A percentile compares a stretch with the other conserved stretches of the same genome.
Conservation (phyloP, 1,140 invertebrate species). For the Anastrepha ludens region DNA sequence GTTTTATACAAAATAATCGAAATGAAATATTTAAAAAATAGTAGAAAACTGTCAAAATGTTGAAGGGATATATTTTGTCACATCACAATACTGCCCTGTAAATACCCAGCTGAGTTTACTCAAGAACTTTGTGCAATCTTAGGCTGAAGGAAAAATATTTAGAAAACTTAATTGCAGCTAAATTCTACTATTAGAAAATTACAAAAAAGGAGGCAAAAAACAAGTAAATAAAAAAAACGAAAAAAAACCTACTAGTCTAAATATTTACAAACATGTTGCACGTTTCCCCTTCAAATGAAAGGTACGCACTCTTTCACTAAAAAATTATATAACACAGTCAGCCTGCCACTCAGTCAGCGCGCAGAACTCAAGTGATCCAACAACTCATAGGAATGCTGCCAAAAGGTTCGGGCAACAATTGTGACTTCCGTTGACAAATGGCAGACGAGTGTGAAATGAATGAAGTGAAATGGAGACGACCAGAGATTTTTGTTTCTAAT, state of each 20-base stretch:
- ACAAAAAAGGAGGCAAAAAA: too few species aligned
- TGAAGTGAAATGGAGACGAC: slow-evolving; percentile 9
- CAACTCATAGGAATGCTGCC: not conserved
- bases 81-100: too few species aligned
- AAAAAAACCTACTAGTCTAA: not conserved
- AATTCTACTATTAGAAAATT: too few species aligned
- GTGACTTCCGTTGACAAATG: slow-evolving; percentile 38
- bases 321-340: slow-evolving; percentile 11
- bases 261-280: slow-evolving; percentile 21
- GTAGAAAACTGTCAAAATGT: too few species aligned
- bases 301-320: not conserved
- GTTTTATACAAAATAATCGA: too few species aligned
- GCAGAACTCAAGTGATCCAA: not conserved
- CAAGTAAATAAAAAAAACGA: too few species aligned
- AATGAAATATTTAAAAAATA: too few species aligned
- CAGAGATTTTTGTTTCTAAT: not conserved
- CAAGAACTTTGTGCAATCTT: too few species aligned
- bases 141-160: too few species aligned
- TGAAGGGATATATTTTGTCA: too few species aligned
- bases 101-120: too few species aligned
- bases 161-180: too few species aligned
- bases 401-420: not conserved
- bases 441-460: slow-evolving; percentile 4
- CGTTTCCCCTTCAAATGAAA: not conserved
- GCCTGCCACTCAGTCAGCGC: not conserved